Percentiles rank a stretch among this genome's conserved stretches.
These are phyloP conservation scores for Allolobophora icterica DNA, from an alignment of 2,888 invertebrate genomes.

Conservation along the genomic window DNA sequence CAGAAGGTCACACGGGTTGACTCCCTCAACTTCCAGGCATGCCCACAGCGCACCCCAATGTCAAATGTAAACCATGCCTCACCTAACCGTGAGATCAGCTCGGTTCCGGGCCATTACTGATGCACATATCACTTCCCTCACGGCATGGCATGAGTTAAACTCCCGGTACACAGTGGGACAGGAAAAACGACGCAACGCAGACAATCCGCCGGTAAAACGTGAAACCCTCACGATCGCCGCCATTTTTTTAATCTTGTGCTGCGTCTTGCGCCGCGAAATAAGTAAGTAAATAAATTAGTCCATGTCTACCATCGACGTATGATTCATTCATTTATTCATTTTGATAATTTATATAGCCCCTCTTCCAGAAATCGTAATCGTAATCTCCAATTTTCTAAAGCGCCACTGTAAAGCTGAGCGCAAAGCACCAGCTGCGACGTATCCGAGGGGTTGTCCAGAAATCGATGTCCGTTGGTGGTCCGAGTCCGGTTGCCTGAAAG, in stretches of 20 bases:
- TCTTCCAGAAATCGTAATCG: too few relatives aligned
- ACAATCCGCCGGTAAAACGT: not conserved
- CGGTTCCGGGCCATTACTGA: not conserved
- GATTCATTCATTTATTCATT: too few relatives aligned
- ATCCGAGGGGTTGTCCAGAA: too few relatives aligned
- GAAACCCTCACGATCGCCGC: not conserved
- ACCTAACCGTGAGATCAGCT: not conserved
- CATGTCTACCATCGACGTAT: too few relatives aligned
- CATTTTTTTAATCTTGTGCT: not conserved
- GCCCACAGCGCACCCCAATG: not conserved
- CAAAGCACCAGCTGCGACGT: too few relatives aligned
- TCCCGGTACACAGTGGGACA: not conserved
- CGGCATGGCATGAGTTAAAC: not conserved
- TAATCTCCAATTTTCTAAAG: too few relatives aligned
- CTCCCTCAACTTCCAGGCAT: not conserved
- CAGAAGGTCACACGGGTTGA: not conserved
- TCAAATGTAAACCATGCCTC: not conserved
- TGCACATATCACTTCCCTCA: not conserved
- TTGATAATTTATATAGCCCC: too few relatives aligned
- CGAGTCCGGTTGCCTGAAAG: too few relatives aligned
- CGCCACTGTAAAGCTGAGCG: too few relatives aligned
- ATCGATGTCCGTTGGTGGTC: too few relatives aligned
- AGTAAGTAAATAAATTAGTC: not conserved
- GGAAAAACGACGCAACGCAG: not conserved
- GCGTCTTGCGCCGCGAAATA: not conserved